These are phyloP conservation scores for Brevimyrus niger DNA, from an alignment of 2,113 vertebrate genomes.

Conservation along the genomic window DNA sequence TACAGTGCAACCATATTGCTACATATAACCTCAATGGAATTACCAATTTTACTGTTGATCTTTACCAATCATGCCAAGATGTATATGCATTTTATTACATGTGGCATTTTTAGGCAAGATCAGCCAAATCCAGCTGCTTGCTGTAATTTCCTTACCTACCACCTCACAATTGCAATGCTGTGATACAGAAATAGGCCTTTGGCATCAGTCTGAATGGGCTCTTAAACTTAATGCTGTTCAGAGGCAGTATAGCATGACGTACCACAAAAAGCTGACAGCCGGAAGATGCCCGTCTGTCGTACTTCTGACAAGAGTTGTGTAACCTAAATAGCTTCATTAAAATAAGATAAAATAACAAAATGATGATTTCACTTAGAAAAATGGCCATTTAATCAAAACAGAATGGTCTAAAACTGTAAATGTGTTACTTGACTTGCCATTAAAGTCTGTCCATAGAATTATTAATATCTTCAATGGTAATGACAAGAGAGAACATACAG, in stretches of 20 bases:
- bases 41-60: neutral
- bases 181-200: neutral
- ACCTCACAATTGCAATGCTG: neutral
- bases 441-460: neutral
- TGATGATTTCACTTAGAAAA: neutral
- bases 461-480: neutral
- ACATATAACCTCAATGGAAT: neutral
- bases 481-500: neutral
- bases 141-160: neutral
- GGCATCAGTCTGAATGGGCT: neutral
- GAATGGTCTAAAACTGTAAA: neutral
- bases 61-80: neutral
- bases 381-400: neutral
- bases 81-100: neutral
- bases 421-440: neutral
- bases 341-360: neutral
- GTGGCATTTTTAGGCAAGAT: neutral
- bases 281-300: neutral
- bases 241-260: neutral
- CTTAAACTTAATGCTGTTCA: neutral
- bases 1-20: constrained; percentile 5
- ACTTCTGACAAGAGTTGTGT: neutral
- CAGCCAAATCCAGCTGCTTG: neutral
- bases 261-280: neutral
- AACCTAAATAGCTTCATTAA: neutral